These are phyloP conservation scores for Cancer borealis DNA, from an alignment of 2,888 invertebrate genomes.

Conservation along the genomic window DNA sequence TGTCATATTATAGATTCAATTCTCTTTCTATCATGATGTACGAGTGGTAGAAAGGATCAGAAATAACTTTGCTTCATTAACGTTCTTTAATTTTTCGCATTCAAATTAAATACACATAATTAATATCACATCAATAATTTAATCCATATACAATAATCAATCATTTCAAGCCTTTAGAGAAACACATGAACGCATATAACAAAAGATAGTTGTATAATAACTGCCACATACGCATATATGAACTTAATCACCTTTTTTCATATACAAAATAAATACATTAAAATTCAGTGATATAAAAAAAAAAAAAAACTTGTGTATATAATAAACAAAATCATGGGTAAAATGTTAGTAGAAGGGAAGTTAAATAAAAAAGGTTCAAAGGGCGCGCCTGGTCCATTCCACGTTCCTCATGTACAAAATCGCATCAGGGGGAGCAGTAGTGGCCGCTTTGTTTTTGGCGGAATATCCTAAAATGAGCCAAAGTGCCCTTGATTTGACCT, in stretches of 20 bases:
- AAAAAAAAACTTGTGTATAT: not conserved
- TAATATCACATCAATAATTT: not conserved
- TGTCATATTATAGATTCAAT: not conserved
- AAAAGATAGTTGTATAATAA: not conserved
- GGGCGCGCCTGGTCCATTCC: slow-evolving; percentile 66
- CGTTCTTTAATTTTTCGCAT: not conserved
- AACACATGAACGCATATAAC: not conserved
- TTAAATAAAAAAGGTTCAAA: slow-evolving; percentile 65
- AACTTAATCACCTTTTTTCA: not conserved
- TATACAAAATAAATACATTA: not conserved
- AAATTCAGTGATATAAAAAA: not conserved
- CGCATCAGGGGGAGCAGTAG: slow-evolving; percentile 75
- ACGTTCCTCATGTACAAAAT: slow-evolving; percentile 66
- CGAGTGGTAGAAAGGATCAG: not conserved
- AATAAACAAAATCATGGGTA: not conserved
- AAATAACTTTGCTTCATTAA: not conserved
- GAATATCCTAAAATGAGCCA: slow-evolving; percentile 67
- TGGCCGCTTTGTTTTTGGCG: slow-evolving; percentile 70
- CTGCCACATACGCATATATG: not conserved
- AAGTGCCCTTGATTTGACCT: slow-evolving; percentile 64
- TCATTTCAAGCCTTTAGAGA: not conserved
- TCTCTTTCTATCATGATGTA: not conserved
- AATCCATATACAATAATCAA: not conserved
- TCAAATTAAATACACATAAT: not conserved
- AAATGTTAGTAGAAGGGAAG: too few species aligned